Percentiles rank a stretch among this genome's conserved stretches.
Evolutionary conservation across 2,797 vertebrate genomes (phyloP).

Genomic region (Apogon hyalosoma): DNA sequence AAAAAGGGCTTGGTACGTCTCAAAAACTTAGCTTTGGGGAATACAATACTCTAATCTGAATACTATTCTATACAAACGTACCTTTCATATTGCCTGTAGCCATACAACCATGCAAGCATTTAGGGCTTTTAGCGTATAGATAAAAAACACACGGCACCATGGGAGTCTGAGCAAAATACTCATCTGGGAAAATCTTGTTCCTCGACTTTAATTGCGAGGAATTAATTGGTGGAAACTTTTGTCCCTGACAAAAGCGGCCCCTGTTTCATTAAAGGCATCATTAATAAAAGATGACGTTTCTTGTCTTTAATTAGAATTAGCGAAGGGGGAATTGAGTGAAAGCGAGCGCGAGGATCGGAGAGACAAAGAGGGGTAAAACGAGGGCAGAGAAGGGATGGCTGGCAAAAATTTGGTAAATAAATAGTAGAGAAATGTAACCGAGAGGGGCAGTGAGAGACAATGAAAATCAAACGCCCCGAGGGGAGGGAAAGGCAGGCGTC

Average conservation of each 20-base stretch:
- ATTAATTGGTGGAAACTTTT: conserved; percentile 77
- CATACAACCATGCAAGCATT: conserved; percentile 34
- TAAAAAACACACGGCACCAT: conserved; percentile 19
- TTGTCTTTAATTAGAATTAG: conserved; percentile 76
- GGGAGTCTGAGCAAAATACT: conserved; percentile 54
- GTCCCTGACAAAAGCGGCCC: conserved; percentile 66
- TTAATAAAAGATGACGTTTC: conserved; percentile 81
- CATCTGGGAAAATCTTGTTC: conserved; percentile 34
- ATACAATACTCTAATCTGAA: conserved; percentile 17
- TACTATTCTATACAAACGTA: conserved; percentile 21
- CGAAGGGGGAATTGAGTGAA: conserved; percentile 45
- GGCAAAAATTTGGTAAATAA: conserved; percentile 1
- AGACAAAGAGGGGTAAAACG: not conserved
- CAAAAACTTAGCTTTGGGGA: conserved; percentile 31
- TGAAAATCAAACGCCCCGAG: not conserved
- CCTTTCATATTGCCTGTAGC: conserved; percentile 16
- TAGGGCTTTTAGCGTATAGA: conserved; percentile 48
- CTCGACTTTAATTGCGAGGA: conserved; percentile 63
- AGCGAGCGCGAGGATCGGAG: conserved; percentile 1
- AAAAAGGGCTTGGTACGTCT: conserved; percentile 21
- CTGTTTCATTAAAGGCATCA: conserved; percentile 76
- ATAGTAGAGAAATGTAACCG: not conserved
- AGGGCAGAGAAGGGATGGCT: conserved; percentile 4
- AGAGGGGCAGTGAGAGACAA: not conserved
- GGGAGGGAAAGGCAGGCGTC: conserved; percentile 13